These are phyloP conservation scores for Cataglyphis cursor DNA, from an alignment of 2,888 invertebrate species.

Conservation along the genomic window DNA sequence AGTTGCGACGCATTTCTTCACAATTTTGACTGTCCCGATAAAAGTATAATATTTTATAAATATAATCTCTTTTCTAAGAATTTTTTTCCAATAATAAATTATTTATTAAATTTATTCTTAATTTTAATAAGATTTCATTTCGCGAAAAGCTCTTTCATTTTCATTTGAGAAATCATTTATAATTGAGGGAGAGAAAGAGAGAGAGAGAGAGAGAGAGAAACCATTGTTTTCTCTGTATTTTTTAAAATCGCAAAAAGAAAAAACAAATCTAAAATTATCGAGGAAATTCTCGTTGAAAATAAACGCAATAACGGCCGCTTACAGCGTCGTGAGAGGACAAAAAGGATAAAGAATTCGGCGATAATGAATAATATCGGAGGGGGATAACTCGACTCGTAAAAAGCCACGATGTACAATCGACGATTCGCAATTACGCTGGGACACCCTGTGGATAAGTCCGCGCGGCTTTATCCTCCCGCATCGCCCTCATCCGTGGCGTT, in stretches of 20 bases:
- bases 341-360: background rate
- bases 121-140: background rate
- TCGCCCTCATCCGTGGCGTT: background rate
- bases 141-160: background rate
- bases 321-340: background rate
- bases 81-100: background rate
- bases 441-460: slow-evolving; percentile 33
- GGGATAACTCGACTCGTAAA: background rate
- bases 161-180: background rate
- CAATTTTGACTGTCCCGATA: background rate
- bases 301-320: background rate
- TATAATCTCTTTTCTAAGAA: background rate
- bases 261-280: background rate
- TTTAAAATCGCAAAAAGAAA: background rate
- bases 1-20: slow-evolving; percentile 1
- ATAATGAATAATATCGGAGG: background rate
- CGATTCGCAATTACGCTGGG: slow-evolving; percentile 20
- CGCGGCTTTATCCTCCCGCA: slow-evolving; percentile 19
- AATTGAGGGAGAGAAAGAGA: background rate
- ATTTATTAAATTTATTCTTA: background rate
- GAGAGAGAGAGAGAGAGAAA: background rate
- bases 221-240: background rate
- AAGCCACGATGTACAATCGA: background rate
- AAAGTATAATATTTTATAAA: background rate
- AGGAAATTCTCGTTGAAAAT: background rate